A percentile compares a stretch with the other conserved stretches of the same genome.
Evolutionary conservation across 1,140 invertebrate species (phyloP).

Genomic region (Schlechtendalia chinensis): DNA sequence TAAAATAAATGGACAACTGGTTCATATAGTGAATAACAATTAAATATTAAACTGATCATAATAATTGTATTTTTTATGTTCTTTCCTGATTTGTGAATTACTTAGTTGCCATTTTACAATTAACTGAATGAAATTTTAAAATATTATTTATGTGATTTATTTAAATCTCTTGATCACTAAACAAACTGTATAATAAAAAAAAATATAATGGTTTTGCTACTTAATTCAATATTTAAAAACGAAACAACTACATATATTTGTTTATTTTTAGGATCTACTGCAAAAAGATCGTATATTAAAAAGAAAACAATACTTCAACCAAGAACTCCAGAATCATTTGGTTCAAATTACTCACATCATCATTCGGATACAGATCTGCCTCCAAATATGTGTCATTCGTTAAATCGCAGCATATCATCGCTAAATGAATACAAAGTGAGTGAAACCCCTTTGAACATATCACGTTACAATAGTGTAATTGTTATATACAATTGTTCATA

Average conservation of each 20-base stretch:
- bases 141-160: too few species aligned
- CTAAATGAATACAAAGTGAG: constrained; percentile 64
- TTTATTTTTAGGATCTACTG: constrained; percentile 56
- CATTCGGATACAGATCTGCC: constrained; percentile 49
- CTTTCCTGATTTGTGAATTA: too few species aligned
- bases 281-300: constrained; percentile 57
- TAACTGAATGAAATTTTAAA: too few species aligned
- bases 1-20: too few species aligned
- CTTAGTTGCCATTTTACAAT: too few species aligned
- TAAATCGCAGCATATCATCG: constrained; percentile 66
- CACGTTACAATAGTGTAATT: background rate
- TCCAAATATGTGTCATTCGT: constrained; percentile 37
- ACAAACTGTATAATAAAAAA: background rate
- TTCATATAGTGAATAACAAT: too few species aligned
- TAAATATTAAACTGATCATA: background rate
- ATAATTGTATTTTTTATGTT: too few species aligned
- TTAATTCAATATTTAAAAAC: background rate
- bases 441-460: background rate
- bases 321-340: constrained; percentile 39
- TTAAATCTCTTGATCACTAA: too few species aligned
- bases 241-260: too few species aligned
- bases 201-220: background rate
- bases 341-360: constrained; percentile 35
- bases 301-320: constrained; percentile 35
- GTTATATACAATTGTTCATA: constrained; percentile 6